Base-by-base conservation (phyloP, 2,113 vertebrate genomes). In the Mustela nigripes region DNA sequence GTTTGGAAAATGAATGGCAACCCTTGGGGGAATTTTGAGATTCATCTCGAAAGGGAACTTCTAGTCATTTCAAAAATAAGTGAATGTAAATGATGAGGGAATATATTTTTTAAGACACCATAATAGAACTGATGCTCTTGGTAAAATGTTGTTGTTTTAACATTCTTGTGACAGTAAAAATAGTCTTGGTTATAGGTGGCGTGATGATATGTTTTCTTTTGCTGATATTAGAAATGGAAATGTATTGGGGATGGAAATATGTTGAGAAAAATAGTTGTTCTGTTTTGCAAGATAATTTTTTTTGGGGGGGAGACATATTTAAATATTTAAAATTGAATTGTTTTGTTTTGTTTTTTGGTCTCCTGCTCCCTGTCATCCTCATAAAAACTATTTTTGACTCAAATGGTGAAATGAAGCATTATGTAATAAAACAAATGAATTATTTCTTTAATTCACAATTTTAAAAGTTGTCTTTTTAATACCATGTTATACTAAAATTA, bases 101-200 rank as follows among this genome's bases (percentile, higher is more conserved):
- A 18, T 45, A 3, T 36, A 21, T 28, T 79, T 76, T 96, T 92
- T 69, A 91, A 89, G 85, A 62, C 50, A 42, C 93, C 22, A 39
- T 84, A 92, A 22, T 85, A 83, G 82, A 82, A 79, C 16, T 65
- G 42, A 36, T n/a, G 48, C 7, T 74, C 18, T 89, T 89, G 96
- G 12, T 95, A 86, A 92, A 94, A 86, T 78, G 79, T n/a, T 58
- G 42, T 53, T 86, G 82, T 83, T 94, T 94, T 92, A 85, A 56
- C 67, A 95, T 84, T 93, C 73, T 69, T 65, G 33, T 63, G 67
- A 60, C 22, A 65, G 33, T 74, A 96, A 90, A 82, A 92, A 58
- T 79, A 79, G 60, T 94, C 26, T 89, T 76, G 56, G 91, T 94
- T 86, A 53, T 63, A 74, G 56, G 81, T 60, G 39, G n/a, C 36